Conservation (phyloP, 2,113 vertebrate genomes). For the Malurus cyaneus region DNA sequence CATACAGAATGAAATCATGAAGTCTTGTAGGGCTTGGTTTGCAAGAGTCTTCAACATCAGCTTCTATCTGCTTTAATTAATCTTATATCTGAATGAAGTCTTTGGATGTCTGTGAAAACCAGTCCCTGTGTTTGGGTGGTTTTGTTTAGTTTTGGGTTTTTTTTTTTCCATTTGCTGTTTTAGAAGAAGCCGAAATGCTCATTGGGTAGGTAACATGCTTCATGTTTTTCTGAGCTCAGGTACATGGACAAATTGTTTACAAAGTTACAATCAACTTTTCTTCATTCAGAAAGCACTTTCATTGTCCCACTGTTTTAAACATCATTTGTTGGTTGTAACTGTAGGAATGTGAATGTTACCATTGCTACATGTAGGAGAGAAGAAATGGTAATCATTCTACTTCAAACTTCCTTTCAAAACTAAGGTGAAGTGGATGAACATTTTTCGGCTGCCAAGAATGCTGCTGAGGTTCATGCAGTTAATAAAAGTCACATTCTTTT, state of each 20-base stretch:
- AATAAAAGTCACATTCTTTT: not conserved
- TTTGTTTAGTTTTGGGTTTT: not conserved
- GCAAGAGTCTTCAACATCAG: not conserved
- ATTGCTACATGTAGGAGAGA: not conserved
- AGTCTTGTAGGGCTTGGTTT: not conserved
- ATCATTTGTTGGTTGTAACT: not conserved
- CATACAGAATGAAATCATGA: not conserved
- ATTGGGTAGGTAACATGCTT: not conserved
- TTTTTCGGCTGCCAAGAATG: not conserved
- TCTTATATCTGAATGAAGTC: not conserved
- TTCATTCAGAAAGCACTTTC: not conserved
- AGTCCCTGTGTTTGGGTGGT: not conserved
- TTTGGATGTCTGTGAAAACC: not conserved
- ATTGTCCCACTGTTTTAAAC: not conserved
- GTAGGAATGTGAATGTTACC: not conserved
- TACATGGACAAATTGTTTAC: not conserved
- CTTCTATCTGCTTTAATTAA: not conserved
- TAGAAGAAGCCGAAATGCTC: not conserved
- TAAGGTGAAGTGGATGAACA: not conserved
- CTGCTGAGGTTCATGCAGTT: not conserved
- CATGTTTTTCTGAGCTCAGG: not conserved
- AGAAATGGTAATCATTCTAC: rapidly evolving
- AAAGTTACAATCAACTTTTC: not conserved
- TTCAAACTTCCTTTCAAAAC: not conserved
- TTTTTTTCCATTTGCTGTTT: not conserved